Evolutionary conservation across 2,113 vertebrate genomes (phyloP).

Genomic region (Rhagologus leucostigma): DNA sequence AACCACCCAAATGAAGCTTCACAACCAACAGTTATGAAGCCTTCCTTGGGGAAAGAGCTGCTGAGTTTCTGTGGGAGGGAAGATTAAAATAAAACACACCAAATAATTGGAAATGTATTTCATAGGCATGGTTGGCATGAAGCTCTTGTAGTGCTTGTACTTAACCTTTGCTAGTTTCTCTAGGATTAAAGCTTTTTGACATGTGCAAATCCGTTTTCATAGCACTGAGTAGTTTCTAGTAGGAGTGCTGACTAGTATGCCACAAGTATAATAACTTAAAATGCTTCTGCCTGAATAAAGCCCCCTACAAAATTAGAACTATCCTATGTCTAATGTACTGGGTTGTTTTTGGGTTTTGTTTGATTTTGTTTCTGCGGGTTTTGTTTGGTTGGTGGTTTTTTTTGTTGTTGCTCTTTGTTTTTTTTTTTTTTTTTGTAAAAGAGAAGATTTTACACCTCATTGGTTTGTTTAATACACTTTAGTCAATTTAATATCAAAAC

Average conservation of each 20-base stretch:
- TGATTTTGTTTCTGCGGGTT: not conserved
- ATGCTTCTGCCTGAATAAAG: not conserved
- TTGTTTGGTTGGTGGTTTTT: not conserved
- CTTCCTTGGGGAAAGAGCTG: not conserved
- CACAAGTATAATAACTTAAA: not conserved
- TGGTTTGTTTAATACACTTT: not conserved
- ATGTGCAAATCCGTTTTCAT: not conserved
- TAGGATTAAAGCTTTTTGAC: not conserved
- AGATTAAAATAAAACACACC: not conserved
- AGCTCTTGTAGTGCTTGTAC: not conserved
- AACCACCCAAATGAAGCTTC: not conserved
- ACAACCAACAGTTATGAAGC: not conserved
- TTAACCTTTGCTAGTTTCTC: not conserved
- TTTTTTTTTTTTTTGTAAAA: not conserved
- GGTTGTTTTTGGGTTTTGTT: not conserved
- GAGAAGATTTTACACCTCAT: not conserved
- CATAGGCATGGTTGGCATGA: not conserved
- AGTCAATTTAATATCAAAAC: not conserved
- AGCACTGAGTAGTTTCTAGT: not conserved
- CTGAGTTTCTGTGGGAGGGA: not conserved
- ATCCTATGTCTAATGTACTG: not conserved
- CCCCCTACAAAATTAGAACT: not conserved
- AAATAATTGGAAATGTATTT: conserved; percentile 2
- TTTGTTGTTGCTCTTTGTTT: too few species aligned
- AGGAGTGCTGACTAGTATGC: not conserved